Base-by-base conservation (phyloP, 2,113 vertebrate species). In the Prionailurus viverrinus region DNA sequence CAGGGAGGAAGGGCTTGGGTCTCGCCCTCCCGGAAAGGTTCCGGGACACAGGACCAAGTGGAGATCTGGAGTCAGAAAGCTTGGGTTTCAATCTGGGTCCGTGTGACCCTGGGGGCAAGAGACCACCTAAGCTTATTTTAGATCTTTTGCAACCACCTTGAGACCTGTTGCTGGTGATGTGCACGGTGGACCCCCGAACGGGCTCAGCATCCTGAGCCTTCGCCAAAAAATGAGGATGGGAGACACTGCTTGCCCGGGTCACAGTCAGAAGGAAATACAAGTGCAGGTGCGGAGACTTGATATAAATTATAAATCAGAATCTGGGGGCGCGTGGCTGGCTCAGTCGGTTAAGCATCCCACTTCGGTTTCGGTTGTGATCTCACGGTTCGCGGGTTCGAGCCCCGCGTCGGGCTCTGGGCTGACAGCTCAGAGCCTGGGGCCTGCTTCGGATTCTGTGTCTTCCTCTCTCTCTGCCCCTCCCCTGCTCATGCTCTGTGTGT, bases 251-350 rank as follows among this genome's bases (percentile, higher is more conserved):
- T 27, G 94, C 90, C 9, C 61, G 89, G 76, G 36, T 90, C 45
- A 82, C 39, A 74, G 53, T 36, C 55, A 76, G 41, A 39, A 76
- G 51, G 39, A 69, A 82, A 39, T 78, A n/a, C 51, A 94, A 80
- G 18, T n/a, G 21, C 3, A 63, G 55, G 10, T 21, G 9, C n/a
- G 82, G 66, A 93, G 90, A n/a, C 45, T 76, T 76, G 18, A 84
- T 68, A 76, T 55, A 89, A 94, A 53, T 27, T n/a, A 82, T 48
- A 78, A 79, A 83, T 80, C 73, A 90, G 91, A 92, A 91, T 80
- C 36, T 33, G 21, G 58, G 58, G 58, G 58, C 7, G 8, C 21
- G 0, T 18, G 21, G 58, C 19, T 23, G 58, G 19, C 58, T 61
- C 58, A 61, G 58, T 61, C 58, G 0, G 58, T 61, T 23, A 23